These are phyloP conservation scores for Peromyscus polionotus DNA, from an alignment of 2,113 vertebrate species.

Conservation along the genomic window DNA sequence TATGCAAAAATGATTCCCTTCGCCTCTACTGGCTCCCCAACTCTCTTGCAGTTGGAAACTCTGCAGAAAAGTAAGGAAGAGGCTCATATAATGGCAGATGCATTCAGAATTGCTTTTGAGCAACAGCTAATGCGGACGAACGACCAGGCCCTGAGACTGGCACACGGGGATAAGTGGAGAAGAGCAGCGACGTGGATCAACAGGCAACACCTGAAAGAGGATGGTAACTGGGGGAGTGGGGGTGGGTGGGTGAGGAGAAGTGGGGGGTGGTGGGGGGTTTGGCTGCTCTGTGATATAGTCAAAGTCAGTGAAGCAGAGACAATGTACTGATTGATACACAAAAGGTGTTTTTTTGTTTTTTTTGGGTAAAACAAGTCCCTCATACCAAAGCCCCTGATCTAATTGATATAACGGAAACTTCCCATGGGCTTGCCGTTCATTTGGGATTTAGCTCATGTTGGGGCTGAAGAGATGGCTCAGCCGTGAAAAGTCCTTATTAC, in stretches of 20 bases:
- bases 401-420: background rate
- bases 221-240: conserved; percentile 75
- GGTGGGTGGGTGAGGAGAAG: too few relatives aligned
- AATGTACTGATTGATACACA: too few relatives aligned
- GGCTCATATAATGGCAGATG: conserved; percentile 92
- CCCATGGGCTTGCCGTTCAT: background rate
- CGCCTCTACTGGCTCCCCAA: background rate
- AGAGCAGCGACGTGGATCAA: conserved; percentile 81
- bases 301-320: background rate
- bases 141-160: conserved; percentile 90
- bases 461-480: background rate
- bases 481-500: background rate
- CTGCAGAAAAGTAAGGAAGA: conserved; percentile 92
- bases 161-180: conserved; percentile 85
- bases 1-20: background rate
- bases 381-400: too few relatives aligned
- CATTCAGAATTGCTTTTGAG: conserved; percentile 96
- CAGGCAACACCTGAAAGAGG: conserved; percentile 86
- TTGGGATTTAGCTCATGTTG: background rate
- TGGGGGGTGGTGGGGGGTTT: background rate
- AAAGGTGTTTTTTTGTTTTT: too few relatives aligned
- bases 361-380: too few relatives aligned
- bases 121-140: conserved; percentile 93
- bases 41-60: conserved; percentile 88
- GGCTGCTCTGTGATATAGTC: background rate